Base-by-base conservation (phyloP, 2,113 vertebrate species). In the Chelonoidis abingdonii region DNA sequence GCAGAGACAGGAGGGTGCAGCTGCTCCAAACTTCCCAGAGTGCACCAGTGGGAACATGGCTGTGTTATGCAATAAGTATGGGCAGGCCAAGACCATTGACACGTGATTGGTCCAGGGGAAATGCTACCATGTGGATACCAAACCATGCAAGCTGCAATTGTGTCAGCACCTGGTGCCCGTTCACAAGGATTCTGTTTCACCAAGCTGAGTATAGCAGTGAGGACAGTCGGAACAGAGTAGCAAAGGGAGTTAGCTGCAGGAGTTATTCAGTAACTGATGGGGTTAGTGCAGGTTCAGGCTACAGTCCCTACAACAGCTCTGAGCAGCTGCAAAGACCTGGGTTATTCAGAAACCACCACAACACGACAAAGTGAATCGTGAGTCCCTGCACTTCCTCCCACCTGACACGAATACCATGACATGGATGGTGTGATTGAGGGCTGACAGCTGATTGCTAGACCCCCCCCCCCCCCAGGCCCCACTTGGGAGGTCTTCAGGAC, bases 161-260 rank as follows among this genome's bases (percentile, higher is more conserved):
- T 24, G 38, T 44, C 72, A 44, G 38, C 4, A 3, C 38, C 72
- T 10, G 38, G 72, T 4, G 5, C 8, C 9, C 38, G 22, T 24
- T 38, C 72, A 5, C 38, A 3, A 25, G n/a, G 35, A 13, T 62
- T 31, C 29, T 29, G 10, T 3, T 10, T 41, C 41, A 62, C 22
- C 11, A 24, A 56, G 16, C n/a, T 8, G 19, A 2, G 6, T 11
- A 0, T 9, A 21, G 76, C 4, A 29, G 0, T 16, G 6, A 27
- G 1, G 1, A 22, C 19, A 49, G 86, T 17, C 44, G n/a, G 1
- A 0, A 1, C 0, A 47, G 62, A 14, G 62, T 4, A 0, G 1
- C 1, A 1, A 35, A 50, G 87, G n/a, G 52, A 0, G 0, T 22
- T 3, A 79, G 65, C 62, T 54, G 89, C 80, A 16, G 31, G 49